Percentiles rank a stretch among this genome's conserved stretches.
These are phyloP conservation scores for Clusia tigrina DNA, from an alignment of 2,888 invertebrate species.

Conservation along the genomic window DNA sequence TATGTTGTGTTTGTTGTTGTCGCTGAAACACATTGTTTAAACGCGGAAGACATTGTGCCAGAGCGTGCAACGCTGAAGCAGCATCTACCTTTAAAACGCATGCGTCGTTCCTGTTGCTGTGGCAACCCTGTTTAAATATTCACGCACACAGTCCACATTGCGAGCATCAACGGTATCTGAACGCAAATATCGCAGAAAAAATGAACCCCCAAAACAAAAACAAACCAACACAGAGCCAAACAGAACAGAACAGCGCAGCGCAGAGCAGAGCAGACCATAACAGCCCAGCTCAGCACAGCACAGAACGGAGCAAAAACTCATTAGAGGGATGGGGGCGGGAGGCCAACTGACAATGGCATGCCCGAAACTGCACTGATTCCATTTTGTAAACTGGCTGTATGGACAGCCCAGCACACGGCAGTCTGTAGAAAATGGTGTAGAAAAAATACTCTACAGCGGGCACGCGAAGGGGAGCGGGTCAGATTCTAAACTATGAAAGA, in stretches of 20 bases:
- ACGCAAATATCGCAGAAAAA: not conserved
- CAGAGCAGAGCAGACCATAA: too few relatives aligned
- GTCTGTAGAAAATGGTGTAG: too few relatives aligned
- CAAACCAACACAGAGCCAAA: not conserved
- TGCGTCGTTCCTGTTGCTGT: conserved; percentile 56
- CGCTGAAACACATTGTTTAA: conserved; percentile 29
- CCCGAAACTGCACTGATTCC: conserved; percentile 24
- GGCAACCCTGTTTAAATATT: conserved; percentile 59
- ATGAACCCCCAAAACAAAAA: not conserved
- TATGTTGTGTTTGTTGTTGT: not conserved
- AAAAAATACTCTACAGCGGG: too few relatives aligned
- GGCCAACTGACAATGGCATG: conserved; percentile 10
- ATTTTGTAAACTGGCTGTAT: conserved; percentile 22
- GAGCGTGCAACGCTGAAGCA: not conserved
- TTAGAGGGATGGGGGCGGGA: conserved; percentile 3
- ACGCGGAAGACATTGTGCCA: conserved; percentile 35
- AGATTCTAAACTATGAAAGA: too few relatives aligned
- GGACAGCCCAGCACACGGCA: conserved; percentile 15
- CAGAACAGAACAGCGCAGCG: not conserved
- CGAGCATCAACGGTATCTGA: not conserved
- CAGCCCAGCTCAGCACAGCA: not conserved
- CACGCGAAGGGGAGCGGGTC: too few relatives aligned
- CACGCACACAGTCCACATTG: conserved; percentile 38
- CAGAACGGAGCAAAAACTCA: not conserved
- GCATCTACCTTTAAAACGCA: conserved; percentile 42